Percentiles rank a stretch among this genome's conserved stretches.
Evolutionary conservation across 2,113 vertebrate species (phyloP).

Genomic region (Tursiops truncatus): DNA sequence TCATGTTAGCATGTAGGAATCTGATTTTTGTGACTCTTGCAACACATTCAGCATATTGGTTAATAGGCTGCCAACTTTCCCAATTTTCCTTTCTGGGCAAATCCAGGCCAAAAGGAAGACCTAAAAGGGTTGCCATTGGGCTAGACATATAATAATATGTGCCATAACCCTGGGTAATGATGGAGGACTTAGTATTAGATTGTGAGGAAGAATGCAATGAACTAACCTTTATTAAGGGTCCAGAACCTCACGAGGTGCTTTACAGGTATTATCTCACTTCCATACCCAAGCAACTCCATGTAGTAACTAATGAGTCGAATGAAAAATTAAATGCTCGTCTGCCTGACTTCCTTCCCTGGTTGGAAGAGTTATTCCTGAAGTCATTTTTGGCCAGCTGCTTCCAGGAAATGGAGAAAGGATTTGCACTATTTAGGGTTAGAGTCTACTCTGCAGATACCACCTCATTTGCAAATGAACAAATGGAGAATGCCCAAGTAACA

Average conservation of each 20-base stretch:
- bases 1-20: constrained; percentile 17
- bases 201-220: background rate
- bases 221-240: background rate
- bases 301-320: background rate
- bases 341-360: background rate
- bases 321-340: background rate
- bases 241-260: background rate
- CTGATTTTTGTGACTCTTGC: background rate
- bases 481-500: background rate
- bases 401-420: background rate
- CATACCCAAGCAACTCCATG: background rate
- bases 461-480: background rate
- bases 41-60: background rate
- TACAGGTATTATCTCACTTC: background rate
- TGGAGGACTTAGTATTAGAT: background rate
- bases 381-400: background rate
- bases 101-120: background rate
- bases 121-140: background rate
- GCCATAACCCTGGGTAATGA: background rate
- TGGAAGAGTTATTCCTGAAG: background rate
- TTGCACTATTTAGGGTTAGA: background rate
- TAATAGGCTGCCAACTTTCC: background rate
- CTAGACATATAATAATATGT: background rate
- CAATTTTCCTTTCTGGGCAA: background rate
- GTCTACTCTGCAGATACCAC: background rate